These are phyloP conservation scores for Oegoconia quadripuncta DNA, from an alignment of 2,888 invertebrate genomes.

Conservation along the genomic window DNA sequence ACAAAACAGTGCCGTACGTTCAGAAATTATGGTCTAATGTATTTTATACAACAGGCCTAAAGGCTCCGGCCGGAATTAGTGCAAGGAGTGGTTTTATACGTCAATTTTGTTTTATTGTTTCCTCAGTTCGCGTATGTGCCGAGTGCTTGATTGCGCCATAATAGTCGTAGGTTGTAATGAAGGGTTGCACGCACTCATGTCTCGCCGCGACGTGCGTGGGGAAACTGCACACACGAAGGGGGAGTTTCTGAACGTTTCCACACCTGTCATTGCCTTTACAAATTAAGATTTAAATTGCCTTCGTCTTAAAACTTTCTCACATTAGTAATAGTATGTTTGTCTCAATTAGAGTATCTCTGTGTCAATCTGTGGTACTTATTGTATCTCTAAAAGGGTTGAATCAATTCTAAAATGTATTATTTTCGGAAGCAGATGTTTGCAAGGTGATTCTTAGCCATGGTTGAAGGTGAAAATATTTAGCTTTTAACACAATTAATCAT, in stretches of 20 bases:
- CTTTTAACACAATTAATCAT: too few relatives aligned
- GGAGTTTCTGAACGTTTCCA: conserved; percentile 58
- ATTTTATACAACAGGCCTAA: conserved; percentile 51
- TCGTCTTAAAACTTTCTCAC: conserved; percentile 34
- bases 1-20: conserved; percentile 28
- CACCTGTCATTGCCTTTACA: conserved; percentile 56
- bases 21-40: conserved; percentile 49
- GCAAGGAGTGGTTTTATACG: conserved; percentile 68
- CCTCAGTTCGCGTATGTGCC: conserved; percentile 72
- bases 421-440: too few relatives aligned
- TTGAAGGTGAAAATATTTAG: too few relatives aligned
- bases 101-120: conserved; percentile 74
- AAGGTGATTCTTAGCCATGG: too few relatives aligned
- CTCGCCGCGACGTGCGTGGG: conserved; percentile 44
- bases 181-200: conserved; percentile 67
- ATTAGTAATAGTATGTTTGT: conserved; percentile 25
- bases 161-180: conserved; percentile 69
- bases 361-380: too few relatives aligned
- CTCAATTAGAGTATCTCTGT: too few relatives aligned
- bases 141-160: conserved; percentile 72
- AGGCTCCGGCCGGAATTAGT: conserved; percentile 52
- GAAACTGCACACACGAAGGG: conserved; percentile 61
- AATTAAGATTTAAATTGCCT: conserved; percentile 53
- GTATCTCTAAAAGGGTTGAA: too few relatives aligned
- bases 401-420: too few relatives aligned